Base-by-base conservation (phyloP, 2,888 invertebrate genomes). In the Sabatieria punctata region DNA sequence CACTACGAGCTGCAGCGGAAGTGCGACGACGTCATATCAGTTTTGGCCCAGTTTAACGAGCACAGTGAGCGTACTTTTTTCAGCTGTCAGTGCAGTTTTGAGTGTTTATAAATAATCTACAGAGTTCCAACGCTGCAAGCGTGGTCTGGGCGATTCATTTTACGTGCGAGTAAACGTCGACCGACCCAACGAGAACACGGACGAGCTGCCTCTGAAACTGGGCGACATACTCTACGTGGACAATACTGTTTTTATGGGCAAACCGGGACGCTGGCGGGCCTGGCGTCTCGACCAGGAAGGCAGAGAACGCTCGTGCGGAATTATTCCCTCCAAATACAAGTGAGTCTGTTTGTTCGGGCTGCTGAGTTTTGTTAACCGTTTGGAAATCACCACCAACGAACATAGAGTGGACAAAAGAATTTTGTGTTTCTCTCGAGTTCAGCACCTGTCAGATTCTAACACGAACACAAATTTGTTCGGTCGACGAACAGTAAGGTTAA, bases 251-350 rank as follows among this genome's bases (percentile, higher is more conserved):
- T 86, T 84, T 65, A 84, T 88, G 66, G 88, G 88, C 30, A 82
- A 82, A 43, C 86, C 81, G 37, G 91, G 91, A 79, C 63, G 83
- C 55, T 73, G 85, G 89, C 76, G 88, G 49, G 93, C 91, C 2
- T 58, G 57, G 59, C 53, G 51, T 27, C 51, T 58, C 37, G 56
- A 56, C 26, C 77, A 63, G 24, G 64, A 64, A 50, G 65, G 58
- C 26, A 41, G 81, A 52, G 81, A 84, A 57, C 46, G 55, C n/a
- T 50, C 51, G 24, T 88, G 88, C 71, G 93, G 93, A 19, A 83
- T 88, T 46, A 86, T 95, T 67, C 91, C 91, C 44, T 89, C 89
- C 71, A 89, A 88, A 75, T 85, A 85, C 71, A 91, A 89, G 85
- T 88, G 60, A 73, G 77, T 71, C n/a, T n/a, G 33, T 22, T 13